Base-by-base conservation (phyloP, 2,888 invertebrate genomes). In the Megamerina dolium region DNA sequence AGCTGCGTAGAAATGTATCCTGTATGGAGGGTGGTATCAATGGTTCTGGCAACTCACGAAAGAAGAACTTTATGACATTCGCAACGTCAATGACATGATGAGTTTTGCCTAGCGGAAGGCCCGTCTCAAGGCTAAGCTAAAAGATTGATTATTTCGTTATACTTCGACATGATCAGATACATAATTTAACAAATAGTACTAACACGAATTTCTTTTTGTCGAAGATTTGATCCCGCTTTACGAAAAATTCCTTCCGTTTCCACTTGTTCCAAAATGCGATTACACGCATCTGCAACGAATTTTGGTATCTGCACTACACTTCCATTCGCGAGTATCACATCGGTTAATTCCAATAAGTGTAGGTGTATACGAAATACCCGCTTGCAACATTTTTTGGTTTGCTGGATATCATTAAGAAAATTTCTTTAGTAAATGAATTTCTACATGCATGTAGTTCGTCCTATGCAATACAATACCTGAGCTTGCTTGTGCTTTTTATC, bases 71-170 rank as follows among this genome's bases (percentile, higher is more conserved):
- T 18, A 93, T 73, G 21, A 91, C 80, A 64, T 84, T 87, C 2
- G 91, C 89, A 13, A 91, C 82, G 72, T 94, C 93, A 54, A 88
- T 81, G 1, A 87, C 85, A 60, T 86, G 81, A 63, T 86, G 82
- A 3, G 81, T 81, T 38, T 81, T 80, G 13, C 80, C 80, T 37
- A 90, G 74, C 40, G 74, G 75, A 38, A 80, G 80, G 6, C 87
- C 87, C 34, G 77, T 78, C 62, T 90, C 88, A 45, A 90, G 66
- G 46, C 36, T 48, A 16, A 44, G 35, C 55, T 56, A 33, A 39
- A 9, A 33, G 12, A 23, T 31, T 32, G 12, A n/a, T 16, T 23
- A 32, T 23, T 31, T 39, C n/a, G 23, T 6, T 12, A 9, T 20
- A 4, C n/a, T 27, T 27, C 26, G 12, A 26, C 3, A 26, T 26